Evolutionary conservation across 1,140 invertebrate species (phyloP), one percentile per base, ranked within the genome.

Genomic region (Aphaenogaster rudis): DNA sequence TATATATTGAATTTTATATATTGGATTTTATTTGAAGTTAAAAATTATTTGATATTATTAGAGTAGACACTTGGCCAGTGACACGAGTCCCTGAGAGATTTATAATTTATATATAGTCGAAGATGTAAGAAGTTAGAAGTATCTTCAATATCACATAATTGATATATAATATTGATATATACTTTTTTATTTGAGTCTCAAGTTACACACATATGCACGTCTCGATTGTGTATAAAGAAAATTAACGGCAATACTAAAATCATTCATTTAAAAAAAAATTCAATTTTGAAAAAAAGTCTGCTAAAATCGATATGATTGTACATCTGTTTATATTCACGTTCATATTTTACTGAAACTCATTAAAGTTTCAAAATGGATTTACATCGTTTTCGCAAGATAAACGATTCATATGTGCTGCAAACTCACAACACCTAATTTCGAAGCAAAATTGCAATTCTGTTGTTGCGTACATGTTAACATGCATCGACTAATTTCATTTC

Each of bases 401-500:
- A 45, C 80, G 69, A 74, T 84, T 84, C 57, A 61, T 76, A 84
- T 52, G 57, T 61, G 52, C 42, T 48, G n/a, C 28, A 84, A 61
- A 84, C 28, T 61, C 54, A 52, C 11, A 61, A 48, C 33, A 39
- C 13, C 69, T 67, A 84, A 45, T 84, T 76, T 61, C 42, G 6
- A n/a, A 42, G 15, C 69, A 84, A 45, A 84, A 50, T 84, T 50
- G 71, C 54, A 61, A 84, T 61, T 59, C 80, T 48, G 80, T 84
- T 84, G 80, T 82, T 82, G 54, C 54, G 33, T 74, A 84, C 63
- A 50, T 57, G 78, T 67, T 80, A 80, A 80, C 21, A 48, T 74
- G 80, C 45, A 84, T 63, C 69, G 45, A 84, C 71, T 74, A 76
- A 84, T 63, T 84, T 48, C 54, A 84, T 84, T 74, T 84, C 45